phyloP scores from a whole-genome alignment of 2,113 vertebrate species.

The Myotis yumanensis region DNA sequence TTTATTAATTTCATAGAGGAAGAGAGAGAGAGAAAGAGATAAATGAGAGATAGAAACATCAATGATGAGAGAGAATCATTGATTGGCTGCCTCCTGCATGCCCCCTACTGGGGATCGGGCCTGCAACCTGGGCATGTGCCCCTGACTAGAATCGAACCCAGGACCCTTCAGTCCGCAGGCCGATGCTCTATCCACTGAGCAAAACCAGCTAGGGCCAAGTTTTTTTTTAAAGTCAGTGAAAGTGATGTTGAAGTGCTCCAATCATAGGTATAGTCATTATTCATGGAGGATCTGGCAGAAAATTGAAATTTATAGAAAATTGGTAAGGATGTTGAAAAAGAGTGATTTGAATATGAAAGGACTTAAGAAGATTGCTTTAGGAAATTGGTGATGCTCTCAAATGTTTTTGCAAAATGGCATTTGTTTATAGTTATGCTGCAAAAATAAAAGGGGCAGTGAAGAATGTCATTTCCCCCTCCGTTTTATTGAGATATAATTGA shows the following conservation, averaged over 20 bases:
- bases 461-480: background rate
- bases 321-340: background rate
- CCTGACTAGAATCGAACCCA: no score
- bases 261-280: background rate
- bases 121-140: no score
- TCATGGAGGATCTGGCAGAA: background rate
- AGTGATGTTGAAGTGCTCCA: background rate
- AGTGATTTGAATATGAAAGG: background rate
- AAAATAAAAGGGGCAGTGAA: background rate
- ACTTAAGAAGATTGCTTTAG: background rate
- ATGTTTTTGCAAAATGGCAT: background rate
- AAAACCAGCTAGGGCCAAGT: no score
- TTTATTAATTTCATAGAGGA: background rate
- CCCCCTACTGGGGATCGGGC: no score
- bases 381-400: background rate
- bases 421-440: background rate
- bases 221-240: background rate
- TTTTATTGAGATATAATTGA: no score
- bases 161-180: no score
- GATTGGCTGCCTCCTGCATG: no score
- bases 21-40: no score
- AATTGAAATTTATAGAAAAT: background rate
- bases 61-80: no score
- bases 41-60: no score
- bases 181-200: no score